phyloP scores from a whole-genome alignment of 2,888 invertebrate species.

The Mimumesa dahlbomi region DNA sequence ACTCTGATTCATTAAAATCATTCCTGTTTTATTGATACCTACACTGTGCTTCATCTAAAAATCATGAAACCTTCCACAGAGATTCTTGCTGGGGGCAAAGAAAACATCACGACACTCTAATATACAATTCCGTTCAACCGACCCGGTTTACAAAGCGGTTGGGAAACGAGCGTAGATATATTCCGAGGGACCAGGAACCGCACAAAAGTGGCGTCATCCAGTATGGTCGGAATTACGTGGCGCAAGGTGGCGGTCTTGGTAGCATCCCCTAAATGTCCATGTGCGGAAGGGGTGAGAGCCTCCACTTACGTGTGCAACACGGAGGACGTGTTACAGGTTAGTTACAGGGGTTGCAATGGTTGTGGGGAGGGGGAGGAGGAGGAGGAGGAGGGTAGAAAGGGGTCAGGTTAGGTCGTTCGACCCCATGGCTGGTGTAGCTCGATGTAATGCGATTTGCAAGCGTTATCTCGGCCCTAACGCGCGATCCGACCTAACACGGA shows the following conservation, averaged over 20 bases:
- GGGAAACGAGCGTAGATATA: too few species aligned
- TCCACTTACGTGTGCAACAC: constrained; percentile 3
- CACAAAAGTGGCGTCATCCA: neutral
- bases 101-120: too few species aligned
- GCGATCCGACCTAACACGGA: constrained; percentile 66
- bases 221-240: neutral
- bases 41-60: too few species aligned
- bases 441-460: constrained; percentile 79
- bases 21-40: too few species aligned
- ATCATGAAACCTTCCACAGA: too few species aligned
- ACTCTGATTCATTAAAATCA: too few species aligned
- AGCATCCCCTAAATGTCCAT: neutral
- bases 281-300: neutral
- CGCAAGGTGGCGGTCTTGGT: too few species aligned
- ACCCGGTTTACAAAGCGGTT: too few species aligned
- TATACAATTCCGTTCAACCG: too few species aligned
- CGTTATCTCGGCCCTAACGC: constrained; percentile 76
- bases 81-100: too few species aligned
- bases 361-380: too few species aligned
- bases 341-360: constrained; percentile 28
- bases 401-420: constrained; percentile 24
- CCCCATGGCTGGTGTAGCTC: constrained; percentile 53
- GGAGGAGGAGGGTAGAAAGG: neutral
- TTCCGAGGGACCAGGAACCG: too few species aligned
- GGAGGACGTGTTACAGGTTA: constrained; percentile 37